Evolutionary conservation across 1,140 invertebrate genomes (phyloP).

Genomic region (Drosophila ercepeae): DNA sequence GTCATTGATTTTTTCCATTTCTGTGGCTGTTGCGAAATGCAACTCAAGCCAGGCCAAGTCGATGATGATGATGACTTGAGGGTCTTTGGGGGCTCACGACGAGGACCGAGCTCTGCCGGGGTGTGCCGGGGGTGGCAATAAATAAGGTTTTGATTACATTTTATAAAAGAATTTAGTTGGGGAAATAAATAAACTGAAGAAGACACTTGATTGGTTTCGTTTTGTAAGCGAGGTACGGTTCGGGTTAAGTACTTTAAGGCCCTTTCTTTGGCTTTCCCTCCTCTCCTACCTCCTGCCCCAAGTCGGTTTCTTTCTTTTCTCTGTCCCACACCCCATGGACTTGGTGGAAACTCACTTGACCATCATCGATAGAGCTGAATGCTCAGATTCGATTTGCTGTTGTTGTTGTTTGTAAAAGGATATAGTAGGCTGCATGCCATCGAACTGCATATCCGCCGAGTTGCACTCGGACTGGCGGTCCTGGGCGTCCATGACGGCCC

Average conservation of each 20-base stretch:
- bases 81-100: constrained; percentile 7
- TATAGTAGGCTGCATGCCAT: constrained; percentile 96
- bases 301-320: constrained; percentile 12
- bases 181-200: constrained; percentile 79
- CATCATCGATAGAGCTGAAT: constrained; percentile 46
- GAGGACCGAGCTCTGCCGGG: background rate
- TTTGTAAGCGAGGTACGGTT: constrained; percentile 65
- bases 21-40: constrained; percentile 63
- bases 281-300: background rate
- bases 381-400: constrained; percentile 64
- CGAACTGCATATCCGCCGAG: constrained; percentile 93
- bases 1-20: constrained; percentile 72
- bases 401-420: constrained; percentile 91
- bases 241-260: constrained; percentile 48
- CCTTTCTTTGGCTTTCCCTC: background rate
- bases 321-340: constrained; percentile 37
- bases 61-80: constrained; percentile 67
- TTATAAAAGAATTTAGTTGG: constrained; percentile 82
- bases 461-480: constrained; percentile 94
- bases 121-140: constrained; percentile 47
- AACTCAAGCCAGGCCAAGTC: constrained; percentile 73
- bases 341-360: constrained; percentile 76
- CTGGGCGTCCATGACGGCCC: constrained; percentile 89
- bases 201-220: constrained; percentile 83
- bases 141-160: constrained; percentile 84